Evolutionary conservation across 2,888 invertebrate genomes (phyloP).

Genomic region (Tortricodes alternella): DNA sequence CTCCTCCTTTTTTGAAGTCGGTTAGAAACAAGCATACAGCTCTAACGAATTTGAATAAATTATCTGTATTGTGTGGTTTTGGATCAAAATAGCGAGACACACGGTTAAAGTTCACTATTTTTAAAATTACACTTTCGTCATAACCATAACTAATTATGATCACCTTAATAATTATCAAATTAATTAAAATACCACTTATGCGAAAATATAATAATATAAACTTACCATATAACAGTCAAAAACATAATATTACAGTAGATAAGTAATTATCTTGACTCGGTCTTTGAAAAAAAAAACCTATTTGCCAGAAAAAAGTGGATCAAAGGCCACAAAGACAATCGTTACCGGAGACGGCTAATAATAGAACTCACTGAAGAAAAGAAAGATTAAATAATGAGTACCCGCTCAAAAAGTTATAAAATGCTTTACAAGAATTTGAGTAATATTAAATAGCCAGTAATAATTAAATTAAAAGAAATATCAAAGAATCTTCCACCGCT

Average conservation of each 20-base stretch:
- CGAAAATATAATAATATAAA: background rate
- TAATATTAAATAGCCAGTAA: background rate
- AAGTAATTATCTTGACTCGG: background rate
- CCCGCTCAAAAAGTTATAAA: conserved; percentile 7
- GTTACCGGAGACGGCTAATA: conserved; percentile 27
- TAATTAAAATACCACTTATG: no score
- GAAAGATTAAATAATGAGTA: conserved; percentile 18
- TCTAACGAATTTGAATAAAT: no score
- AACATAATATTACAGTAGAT: conserved; percentile 8
- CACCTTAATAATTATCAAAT: no score
- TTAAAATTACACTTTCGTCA: no score
- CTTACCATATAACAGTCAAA: conserved; percentile 9
- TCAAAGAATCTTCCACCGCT: background rate
- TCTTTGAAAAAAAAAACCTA: conserved; percentile 9
- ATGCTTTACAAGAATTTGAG: conserved; percentile 4
- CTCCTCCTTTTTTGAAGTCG: no score
- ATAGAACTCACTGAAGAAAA: conserved; percentile 23
- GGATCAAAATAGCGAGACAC: no score
- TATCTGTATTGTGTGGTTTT: no score
- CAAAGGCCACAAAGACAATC: conserved; percentile 12
- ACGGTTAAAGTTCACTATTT: no score
- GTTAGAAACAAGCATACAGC: no score
- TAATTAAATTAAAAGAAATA: background rate
- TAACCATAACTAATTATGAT: no score
- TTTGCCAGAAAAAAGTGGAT: conserved; percentile 1